Percentiles rank a stretch among this genome's conserved stretches.
Conservation (phyloP, 2,113 vertebrate genomes). For the Lanius collurio region DNA sequence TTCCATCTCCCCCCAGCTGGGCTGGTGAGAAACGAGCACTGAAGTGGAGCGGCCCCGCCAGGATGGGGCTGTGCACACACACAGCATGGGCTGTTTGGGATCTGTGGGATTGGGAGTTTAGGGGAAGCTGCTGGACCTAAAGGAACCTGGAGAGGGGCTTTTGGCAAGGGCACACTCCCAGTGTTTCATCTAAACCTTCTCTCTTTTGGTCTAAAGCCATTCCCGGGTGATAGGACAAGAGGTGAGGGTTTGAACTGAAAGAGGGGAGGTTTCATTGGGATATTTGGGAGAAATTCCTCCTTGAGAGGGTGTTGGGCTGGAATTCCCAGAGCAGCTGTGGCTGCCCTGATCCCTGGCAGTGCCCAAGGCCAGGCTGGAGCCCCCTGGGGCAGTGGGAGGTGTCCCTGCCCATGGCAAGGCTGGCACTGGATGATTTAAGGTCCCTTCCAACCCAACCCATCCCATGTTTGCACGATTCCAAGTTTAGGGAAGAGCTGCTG, state of each 20-base stretch:
- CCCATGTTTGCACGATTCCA: rapidly evolving
- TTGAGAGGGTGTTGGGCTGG: neutral
- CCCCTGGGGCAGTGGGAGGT: neutral
- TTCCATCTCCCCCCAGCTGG: rapidly evolving
- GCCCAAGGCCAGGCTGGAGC: neutral
- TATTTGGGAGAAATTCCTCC: neutral
- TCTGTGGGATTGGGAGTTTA: rapidly evolving
- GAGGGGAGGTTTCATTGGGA: no score
- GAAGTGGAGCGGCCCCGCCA: rapidly evolving
- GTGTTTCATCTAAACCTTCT: neutral
- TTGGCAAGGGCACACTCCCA: no score
- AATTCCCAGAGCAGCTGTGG: neutral
- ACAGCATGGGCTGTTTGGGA: neutral
- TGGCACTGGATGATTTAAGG: neutral
- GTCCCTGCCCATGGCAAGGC: neutral
- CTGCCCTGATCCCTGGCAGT: neutral
- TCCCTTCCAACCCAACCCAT: neutral
- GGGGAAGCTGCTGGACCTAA: neutral
- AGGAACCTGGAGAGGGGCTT: neutral
- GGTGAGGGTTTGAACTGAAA: neutral
- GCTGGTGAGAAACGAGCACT: neutral
- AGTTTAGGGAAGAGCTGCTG: neutral
- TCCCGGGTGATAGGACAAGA: neutral
- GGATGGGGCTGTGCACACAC: rapidly evolving
- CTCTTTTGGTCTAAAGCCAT: rapidly evolving